These are phyloP conservation scores for Hemicrepidius hirtus DNA, from an alignment of 2,888 invertebrate genomes.

Conservation along the genomic window DNA sequence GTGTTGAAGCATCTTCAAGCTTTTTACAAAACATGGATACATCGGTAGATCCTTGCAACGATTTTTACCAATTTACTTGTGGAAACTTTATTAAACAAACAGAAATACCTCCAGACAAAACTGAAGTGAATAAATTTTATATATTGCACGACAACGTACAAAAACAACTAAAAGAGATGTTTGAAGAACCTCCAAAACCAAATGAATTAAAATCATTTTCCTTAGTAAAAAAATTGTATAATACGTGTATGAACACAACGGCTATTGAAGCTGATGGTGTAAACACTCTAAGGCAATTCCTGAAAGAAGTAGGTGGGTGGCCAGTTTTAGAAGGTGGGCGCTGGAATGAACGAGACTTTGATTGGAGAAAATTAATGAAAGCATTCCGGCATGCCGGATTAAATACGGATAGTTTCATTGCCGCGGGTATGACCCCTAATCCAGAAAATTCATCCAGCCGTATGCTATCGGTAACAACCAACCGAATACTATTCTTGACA, in stretches of 20 bases:
- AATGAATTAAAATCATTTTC: conserved; percentile 69
- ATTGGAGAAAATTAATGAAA: conserved; percentile 79
- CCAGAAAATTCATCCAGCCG: conserved; percentile 90
- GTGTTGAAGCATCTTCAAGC: too few relatives aligned
- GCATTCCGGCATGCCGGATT: conserved; percentile 87
- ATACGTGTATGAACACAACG: conserved; percentile 69
- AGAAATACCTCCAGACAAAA: conserved; percentile 1
- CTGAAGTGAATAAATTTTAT: conserved; percentile 78
- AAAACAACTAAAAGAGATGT: conserved; percentile 78
- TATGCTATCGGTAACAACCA: conserved; percentile 85
- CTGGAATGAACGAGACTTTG: conserved; percentile 16
- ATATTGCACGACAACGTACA: conserved; percentile 62
- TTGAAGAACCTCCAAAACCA: conserved; percentile 66
- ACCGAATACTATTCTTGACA: neutral
- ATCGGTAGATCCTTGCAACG: conserved; percentile 82
- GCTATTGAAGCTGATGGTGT: conserved; percentile 79
- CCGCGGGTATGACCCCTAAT: conserved; percentile 92
- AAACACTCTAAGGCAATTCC: conserved; percentile 71
- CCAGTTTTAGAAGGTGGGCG: conserved; percentile 18
- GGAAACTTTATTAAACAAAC: conserved; percentile 81
- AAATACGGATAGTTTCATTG: conserved; percentile 92
- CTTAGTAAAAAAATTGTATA: conserved; percentile 70
- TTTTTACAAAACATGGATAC: too few relatives aligned
- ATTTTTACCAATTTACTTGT: conserved; percentile 85
- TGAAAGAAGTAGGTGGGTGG: conserved; percentile 76